Conservation (phyloP, 2,113 vertebrate genomes). For the Athene noctua region DNA sequence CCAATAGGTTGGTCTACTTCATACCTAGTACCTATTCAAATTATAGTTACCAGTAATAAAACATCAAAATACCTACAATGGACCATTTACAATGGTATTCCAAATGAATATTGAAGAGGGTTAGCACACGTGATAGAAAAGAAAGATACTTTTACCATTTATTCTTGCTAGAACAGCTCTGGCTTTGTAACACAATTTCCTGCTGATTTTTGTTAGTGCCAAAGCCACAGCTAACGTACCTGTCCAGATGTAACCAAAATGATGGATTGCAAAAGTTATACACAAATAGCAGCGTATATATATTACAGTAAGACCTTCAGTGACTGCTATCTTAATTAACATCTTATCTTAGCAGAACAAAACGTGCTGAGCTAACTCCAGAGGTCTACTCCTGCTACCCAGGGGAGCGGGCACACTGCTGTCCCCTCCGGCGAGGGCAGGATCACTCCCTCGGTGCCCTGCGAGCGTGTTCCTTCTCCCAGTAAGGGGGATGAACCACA, state of each 20-base stretch:
- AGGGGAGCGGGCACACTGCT: fast-evolving
- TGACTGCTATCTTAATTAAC: neutral
- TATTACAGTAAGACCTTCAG: neutral
- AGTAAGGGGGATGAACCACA: neutral
- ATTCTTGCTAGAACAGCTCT: neutral
- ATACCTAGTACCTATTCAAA: neutral
- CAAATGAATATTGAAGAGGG: neutral
- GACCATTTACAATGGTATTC: neutral
- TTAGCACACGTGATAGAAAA: neutral
- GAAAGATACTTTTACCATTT: neutral
- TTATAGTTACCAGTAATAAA: neutral
- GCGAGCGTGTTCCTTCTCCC: fast-evolving
- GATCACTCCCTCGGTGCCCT: neutral
- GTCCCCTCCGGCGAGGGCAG: fast-evolving
- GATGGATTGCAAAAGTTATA: neutral
- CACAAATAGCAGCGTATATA: neutral
- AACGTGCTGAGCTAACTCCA: neutral
- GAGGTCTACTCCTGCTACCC: neutral
- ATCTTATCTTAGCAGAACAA: neutral
- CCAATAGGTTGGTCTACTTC: neutral
- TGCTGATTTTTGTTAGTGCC: neutral
- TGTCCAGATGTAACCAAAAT: neutral
- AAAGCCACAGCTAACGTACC: neutral
- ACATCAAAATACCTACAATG: neutral
- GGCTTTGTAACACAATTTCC: neutral